A percentile compares a stretch with the other conserved stretches of the same genome.
These are phyloP conservation scores for Pseudoips prasinana DNA, from an alignment of 2,888 invertebrate genomes.

Conservation along the genomic window DNA sequence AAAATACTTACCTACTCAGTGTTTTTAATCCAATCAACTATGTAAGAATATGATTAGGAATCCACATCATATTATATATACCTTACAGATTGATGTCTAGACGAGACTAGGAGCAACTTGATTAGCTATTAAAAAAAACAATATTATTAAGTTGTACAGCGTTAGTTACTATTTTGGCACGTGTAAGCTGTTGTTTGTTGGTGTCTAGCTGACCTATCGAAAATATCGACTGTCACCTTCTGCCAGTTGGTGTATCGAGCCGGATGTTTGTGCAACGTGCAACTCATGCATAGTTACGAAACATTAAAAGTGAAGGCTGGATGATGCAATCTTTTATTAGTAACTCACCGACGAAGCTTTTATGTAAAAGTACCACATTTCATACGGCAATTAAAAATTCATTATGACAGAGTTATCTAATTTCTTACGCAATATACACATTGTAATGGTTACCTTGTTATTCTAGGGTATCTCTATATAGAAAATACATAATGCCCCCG, in stretches of 20 bases:
- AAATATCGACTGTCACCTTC: constrained; percentile 42
- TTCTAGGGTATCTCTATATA: no score
- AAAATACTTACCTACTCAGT: no score
- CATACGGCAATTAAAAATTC: constrained; percentile 39
- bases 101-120: no score
- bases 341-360: constrained; percentile 52
- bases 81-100: no score
- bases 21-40: no score
- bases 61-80: no score
- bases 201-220: constrained; percentile 31
- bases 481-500: no score
- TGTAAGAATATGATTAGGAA: no score
- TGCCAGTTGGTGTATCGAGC: constrained; percentile 45
- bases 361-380: constrained; percentile 48
- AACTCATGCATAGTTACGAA: constrained; percentile 70
- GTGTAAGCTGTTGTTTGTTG: constrained; percentile 12
- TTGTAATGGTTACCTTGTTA: no score
- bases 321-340: constrained; percentile 70
- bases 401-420: constrained; percentile 31
- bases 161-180: constrained; percentile 2
- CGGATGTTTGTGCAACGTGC: constrained; percentile 75
- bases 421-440: background rate
- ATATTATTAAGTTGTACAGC: no score
- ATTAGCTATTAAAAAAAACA: no score
- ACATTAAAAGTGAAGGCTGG: constrained; percentile 71